These are phyloP conservation scores for Vidua chalybeata DNA, from an alignment of 2,113 vertebrate genomes.

Conservation along the genomic window DNA sequence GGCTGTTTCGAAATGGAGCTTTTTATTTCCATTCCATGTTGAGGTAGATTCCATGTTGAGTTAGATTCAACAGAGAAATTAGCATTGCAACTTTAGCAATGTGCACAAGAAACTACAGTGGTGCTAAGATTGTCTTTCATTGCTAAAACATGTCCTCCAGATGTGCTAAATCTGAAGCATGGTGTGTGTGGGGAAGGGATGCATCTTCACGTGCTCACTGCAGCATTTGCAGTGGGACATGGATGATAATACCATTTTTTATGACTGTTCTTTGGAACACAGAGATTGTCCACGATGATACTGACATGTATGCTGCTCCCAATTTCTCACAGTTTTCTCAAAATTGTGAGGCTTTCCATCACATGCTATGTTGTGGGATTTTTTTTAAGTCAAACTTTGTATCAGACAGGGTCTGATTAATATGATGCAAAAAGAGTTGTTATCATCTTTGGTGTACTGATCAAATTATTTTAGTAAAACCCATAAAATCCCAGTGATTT, in stretches of 20 bases:
- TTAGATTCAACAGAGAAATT: background rate
- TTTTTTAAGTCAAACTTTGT: background rate
- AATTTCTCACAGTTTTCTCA: background rate
- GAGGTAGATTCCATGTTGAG: background rate
- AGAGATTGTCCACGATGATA: background rate
- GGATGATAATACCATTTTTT: background rate
- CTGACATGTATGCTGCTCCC: background rate
- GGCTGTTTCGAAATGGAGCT: background rate
- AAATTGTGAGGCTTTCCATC: background rate
- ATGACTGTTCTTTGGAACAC: background rate
- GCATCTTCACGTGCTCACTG: background rate
- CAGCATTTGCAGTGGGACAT: background rate
- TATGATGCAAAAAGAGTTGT: background rate
- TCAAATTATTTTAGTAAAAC: background rate
- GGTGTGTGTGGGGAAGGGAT: background rate
- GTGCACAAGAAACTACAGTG: background rate
- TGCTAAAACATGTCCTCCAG: background rate
- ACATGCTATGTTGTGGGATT: background rate
- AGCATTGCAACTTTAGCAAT: background rate
- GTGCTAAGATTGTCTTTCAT: background rate
- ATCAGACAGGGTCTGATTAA: background rate
- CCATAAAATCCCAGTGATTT: background rate
- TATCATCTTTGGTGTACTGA: background rate
- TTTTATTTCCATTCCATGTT: background rate
- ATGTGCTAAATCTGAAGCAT: background rate